Evolutionary conservation across 2,888 invertebrate genomes (phyloP).

Genomic region (Vesta saturnalis): DNA sequence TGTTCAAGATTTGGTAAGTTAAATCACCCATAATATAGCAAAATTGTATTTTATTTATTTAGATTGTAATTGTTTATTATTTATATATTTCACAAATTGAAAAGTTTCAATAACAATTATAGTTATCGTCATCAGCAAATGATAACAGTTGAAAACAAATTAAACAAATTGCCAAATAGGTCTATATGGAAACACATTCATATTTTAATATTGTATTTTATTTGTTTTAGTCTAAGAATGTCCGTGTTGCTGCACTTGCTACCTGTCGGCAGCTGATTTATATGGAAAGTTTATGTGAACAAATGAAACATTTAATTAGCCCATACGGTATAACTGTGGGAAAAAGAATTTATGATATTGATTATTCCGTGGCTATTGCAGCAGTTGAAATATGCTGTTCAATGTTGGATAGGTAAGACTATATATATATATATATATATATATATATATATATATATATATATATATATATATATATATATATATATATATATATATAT

Average conservation of each 20-base stretch:
- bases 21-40: too few relatives aligned
- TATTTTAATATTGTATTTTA: neutral
- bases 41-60: too few relatives aligned
- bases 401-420: slow-evolving; percentile 4
- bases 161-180: too few relatives aligned
- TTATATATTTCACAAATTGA: too few relatives aligned
- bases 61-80: too few relatives aligned
- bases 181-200: neutral
- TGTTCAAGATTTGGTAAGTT: neutral
- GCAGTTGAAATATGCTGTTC: slow-evolving; percentile 5
- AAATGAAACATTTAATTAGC: neutral
- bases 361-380: slow-evolving; percentile 6
- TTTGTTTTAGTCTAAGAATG: slow-evolving; percentile 6
- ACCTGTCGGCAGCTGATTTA: slow-evolving; percentile 4
- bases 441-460: too few relatives aligned
- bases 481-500: too few relatives aligned
- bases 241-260: slow-evolving; percentile 15
- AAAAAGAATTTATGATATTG: slow-evolving; percentile 13
- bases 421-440: neutral
- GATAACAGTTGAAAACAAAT: too few relatives aligned
- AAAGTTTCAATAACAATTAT: too few relatives aligned
- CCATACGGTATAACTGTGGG: neutral
- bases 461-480: too few relatives aligned
- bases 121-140: too few relatives aligned
- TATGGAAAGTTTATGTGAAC: neutral